These are phyloP conservation scores for Encarsia formosa DNA, from an alignment of 2,888 invertebrate genomes.

Conservation along the genomic window DNA sequence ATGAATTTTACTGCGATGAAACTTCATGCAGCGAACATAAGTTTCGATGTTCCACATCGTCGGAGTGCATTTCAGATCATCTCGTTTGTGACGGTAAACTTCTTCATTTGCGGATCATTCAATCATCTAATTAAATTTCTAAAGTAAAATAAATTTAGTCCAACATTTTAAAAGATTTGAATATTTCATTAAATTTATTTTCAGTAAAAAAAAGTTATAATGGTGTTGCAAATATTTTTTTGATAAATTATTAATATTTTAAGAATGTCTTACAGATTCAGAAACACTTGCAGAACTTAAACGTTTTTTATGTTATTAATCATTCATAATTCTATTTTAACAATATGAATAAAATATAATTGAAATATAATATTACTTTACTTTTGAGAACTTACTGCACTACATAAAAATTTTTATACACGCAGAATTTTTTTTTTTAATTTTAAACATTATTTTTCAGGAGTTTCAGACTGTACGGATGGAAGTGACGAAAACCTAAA, in stretches of 20 bases:
- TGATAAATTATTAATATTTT: no score
- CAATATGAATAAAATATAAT: neutral
- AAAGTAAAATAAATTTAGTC: neutral
- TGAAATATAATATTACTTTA: neutral
- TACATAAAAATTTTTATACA: no score
- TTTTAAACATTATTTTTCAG: constrained; percentile 19
- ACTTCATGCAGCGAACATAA: constrained; percentile 31
- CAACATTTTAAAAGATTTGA: neutral
- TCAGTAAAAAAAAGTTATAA: no score
- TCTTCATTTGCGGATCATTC: neutral
- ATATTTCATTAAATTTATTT: neutral
- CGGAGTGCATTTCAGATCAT: constrained; percentile 32
- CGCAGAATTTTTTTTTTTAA: no score
- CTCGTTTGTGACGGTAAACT: constrained; percentile 36
- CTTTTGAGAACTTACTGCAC: no score
- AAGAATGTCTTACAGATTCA: no score
- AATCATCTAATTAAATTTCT: neutral
- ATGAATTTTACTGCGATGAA: constrained; percentile 36
- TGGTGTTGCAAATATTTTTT: no score
- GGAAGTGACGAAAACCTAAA: constrained; percentile 35
- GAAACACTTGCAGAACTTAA: no score
- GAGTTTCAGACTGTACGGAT: constrained; percentile 36
- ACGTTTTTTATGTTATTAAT: neutral
- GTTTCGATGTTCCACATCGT: constrained; percentile 32
- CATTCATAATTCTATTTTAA: neutral